Conservation (phyloP, 2,888 invertebrate species). For the Rhaphigaster nebulosa region DNA sequence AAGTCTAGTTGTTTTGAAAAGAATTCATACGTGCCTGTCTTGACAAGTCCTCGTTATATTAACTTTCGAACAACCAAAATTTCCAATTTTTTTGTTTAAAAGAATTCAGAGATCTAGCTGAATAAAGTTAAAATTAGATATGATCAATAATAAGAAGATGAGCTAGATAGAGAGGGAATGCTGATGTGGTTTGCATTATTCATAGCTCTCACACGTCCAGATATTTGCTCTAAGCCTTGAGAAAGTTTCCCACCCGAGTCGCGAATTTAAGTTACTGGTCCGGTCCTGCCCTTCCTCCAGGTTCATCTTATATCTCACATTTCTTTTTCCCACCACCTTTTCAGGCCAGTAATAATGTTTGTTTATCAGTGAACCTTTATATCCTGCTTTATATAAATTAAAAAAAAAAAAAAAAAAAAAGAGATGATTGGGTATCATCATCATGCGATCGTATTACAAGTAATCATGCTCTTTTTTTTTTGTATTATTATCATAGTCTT, state of each 20-base stretch:
- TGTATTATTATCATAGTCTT: too few species aligned
- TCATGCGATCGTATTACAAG: too few species aligned
- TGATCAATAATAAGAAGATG: background rate
- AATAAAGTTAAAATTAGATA: background rate
- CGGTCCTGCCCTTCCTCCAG: background rate
- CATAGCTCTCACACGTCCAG: conserved; percentile 21
- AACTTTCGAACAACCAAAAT: too few species aligned
- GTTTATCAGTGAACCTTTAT: background rate
- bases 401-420: too few species aligned
- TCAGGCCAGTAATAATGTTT: background rate
- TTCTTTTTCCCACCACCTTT: background rate
- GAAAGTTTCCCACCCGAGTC: conserved; percentile 1
- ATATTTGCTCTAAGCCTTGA: conserved; percentile 22
- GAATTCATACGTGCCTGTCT: too few species aligned
- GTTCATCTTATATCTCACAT: background rate
- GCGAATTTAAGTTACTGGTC: background rate
- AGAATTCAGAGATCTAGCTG: too few species aligned
- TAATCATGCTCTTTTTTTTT: too few species aligned
- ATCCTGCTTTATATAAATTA: too few species aligned
- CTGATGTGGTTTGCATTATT: background rate
- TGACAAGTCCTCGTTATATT: too few species aligned
- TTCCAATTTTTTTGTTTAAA: too few species aligned
- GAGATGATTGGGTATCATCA: too few species aligned
- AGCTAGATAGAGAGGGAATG: background rate
- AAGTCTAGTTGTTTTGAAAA: too few species aligned